Percentiles rank a stretch among this genome's conserved stretches.
phyloP scores from a whole-genome alignment of 2,888 invertebrate genomes.

The Cataglyphis livida region DNA sequence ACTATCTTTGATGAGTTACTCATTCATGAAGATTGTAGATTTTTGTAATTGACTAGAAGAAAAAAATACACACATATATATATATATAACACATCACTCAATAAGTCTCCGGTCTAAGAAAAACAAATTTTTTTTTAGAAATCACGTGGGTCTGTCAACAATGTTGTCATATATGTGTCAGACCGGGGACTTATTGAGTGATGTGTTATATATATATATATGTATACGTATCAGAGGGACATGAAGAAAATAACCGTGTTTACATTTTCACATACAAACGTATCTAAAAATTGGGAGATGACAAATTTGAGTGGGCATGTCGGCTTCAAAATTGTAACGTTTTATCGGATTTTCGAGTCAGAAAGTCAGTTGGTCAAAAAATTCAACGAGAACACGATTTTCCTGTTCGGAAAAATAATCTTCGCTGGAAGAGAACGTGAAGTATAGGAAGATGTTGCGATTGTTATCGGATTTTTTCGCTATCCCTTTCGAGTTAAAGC shows the following conservation, averaged over 20 bases:
- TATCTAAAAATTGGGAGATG: background rate
- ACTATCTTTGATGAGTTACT: slow-evolving; percentile 20
- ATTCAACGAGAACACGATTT: background rate
- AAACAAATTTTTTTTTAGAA: too few species aligned
- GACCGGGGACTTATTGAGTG: too few species aligned
- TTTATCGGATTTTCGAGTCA: background rate
- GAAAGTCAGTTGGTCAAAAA: background rate
- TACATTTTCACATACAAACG: background rate
- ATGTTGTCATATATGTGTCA: too few species aligned
- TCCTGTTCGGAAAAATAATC: background rate
- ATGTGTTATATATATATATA: too few species aligned
- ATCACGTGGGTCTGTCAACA: too few species aligned
- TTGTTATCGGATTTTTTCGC: background rate
- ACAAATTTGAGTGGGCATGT: background rate
- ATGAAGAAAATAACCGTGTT: background rate
- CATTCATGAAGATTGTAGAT: slow-evolving; percentile 12
- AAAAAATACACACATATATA: background rate
- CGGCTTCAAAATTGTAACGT: background rate
- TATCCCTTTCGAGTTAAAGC: background rate
- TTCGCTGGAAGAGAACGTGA: background rate
- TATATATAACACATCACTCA: too few species aligned
- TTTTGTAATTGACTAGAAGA: background rate
- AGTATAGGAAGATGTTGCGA: background rate
- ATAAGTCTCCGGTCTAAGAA: too few species aligned
- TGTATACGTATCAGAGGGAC: background rate